phyloP scores from a whole-genome alignment of 2,888 invertebrate species.

The Tenthredo notha region DNA sequence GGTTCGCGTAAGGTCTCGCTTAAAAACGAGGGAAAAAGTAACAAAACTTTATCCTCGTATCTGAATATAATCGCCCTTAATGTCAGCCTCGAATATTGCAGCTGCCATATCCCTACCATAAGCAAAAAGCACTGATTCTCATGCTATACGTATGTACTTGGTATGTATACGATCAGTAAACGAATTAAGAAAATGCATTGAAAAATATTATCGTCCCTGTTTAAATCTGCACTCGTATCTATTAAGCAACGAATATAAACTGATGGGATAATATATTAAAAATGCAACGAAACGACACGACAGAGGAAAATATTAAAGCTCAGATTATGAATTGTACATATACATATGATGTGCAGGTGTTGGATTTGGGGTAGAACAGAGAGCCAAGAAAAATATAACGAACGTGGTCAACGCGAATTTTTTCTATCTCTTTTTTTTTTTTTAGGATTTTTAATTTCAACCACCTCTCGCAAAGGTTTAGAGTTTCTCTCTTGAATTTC shows the following conservation, averaged over 20 bases:
- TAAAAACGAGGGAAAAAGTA: not conserved
- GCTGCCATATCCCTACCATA: not conserved
- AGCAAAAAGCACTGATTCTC: not conserved
- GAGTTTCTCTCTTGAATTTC: constrained; percentile 42
- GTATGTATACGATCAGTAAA: not conserved
- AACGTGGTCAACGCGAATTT: constrained; percentile 1
- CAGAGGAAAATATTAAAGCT: not conserved
- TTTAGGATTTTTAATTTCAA: constrained; percentile 35
- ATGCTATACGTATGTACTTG: not conserved
- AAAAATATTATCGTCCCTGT: not conserved
- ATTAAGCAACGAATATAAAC: not conserved
- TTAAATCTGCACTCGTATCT: not conserved
- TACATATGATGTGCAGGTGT: not conserved
- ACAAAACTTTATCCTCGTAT: constrained; percentile 22
- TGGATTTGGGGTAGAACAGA: not conserved
- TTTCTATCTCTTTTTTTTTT: not conserved
- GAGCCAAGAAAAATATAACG: constrained; percentile 14
- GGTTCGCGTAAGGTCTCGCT: not conserved
- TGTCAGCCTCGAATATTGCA: constrained; percentile 8
- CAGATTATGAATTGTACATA: not conserved
- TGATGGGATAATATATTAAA: not conserved
- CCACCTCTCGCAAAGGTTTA: not conserved
- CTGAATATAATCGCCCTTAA: constrained; percentile 30
- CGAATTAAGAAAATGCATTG: not conserved
- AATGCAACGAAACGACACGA: not conserved